Evolutionary conservation across 2,113 vertebrate species (phyloP).

Genomic region (Aldabrachelys gigantea): DNA sequence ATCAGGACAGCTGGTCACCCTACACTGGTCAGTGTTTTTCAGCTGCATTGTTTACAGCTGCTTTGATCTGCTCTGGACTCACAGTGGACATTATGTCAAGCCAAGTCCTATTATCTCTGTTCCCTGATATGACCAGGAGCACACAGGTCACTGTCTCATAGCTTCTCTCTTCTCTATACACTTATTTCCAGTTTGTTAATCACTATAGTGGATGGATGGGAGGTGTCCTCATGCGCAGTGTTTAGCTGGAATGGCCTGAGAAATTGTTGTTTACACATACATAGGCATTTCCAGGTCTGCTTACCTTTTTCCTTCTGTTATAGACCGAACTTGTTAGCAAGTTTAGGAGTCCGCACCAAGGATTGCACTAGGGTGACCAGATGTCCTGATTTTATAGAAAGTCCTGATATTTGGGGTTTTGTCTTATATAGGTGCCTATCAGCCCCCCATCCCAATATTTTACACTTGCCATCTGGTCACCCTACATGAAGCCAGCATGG

Average conservation of each 20-base stretch:
- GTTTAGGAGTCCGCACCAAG: not conserved
- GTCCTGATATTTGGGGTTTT: too few relatives aligned
- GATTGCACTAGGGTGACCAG: not conserved
- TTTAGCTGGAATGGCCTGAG: not conserved
- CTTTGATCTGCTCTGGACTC: too few relatives aligned
- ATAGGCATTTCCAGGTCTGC: not conserved
- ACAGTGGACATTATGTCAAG: not conserved
- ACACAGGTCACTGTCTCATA: not conserved
- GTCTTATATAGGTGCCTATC: too few relatives aligned
- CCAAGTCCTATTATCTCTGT: not conserved
- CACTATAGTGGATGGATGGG: not conserved
- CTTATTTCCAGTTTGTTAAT: conserved; percentile 35
- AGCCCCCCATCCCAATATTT: too few relatives aligned
- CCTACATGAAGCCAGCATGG: not conserved
- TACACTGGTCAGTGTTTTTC: not conserved
- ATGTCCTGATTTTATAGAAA: too few relatives aligned
- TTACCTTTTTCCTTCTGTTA: not conserved
- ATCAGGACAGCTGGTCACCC: too few relatives aligned
- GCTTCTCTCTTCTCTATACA: not conserved
- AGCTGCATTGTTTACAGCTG: not conserved
- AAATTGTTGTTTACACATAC: not conserved
- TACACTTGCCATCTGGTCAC: too few relatives aligned
- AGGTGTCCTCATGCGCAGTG: not conserved
- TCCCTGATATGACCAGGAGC: not conserved
- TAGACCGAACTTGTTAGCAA: not conserved